phyloP scores from a whole-genome alignment of 2,113 vertebrate species.

The Misgurnus mizolepis region DNA sequence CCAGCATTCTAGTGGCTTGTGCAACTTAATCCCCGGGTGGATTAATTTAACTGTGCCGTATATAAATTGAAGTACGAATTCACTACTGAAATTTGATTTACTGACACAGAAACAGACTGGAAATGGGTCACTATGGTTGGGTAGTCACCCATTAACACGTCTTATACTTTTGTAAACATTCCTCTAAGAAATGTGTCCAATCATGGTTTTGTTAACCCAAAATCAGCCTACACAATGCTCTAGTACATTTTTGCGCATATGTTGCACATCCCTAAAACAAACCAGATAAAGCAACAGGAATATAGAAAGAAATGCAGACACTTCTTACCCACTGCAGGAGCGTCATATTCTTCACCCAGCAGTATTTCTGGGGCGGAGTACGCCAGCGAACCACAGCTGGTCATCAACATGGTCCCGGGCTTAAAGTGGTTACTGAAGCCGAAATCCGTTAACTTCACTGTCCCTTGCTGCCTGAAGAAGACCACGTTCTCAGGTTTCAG shows the following conservation, averaged over 20 bases:
- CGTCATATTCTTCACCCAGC: conserved; percentile 85
- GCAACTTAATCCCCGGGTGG: conserved; percentile 25
- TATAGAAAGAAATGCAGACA: not conserved
- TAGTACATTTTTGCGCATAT: no score
- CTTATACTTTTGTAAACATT: no score
- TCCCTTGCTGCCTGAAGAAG: conserved; percentile 84
- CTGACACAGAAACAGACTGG: not conserved
- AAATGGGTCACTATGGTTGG: no score
- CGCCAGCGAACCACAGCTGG: conserved; percentile 86
- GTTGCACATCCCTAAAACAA: no score
- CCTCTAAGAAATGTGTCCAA: no score
- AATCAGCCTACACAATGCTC: no score
- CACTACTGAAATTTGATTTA: not conserved
- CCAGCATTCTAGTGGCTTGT: not conserved
- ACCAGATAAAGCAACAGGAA: not conserved
- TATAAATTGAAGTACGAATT: not conserved
- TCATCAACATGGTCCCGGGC: conserved; percentile 85
- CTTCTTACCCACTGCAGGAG: conserved; percentile 84
- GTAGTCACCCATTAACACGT: no score
- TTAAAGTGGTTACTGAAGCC: conserved; percentile 89
- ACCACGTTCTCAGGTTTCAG: conserved; percentile 91
- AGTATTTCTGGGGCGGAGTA: conserved; percentile 88
- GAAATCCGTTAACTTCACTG: conserved; percentile 88
- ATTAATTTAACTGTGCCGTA: conserved; percentile 25
- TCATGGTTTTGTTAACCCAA: no score